Base-by-base conservation (phyloP, 1,140 invertebrate species). In the Nomia melanderi region DNA sequence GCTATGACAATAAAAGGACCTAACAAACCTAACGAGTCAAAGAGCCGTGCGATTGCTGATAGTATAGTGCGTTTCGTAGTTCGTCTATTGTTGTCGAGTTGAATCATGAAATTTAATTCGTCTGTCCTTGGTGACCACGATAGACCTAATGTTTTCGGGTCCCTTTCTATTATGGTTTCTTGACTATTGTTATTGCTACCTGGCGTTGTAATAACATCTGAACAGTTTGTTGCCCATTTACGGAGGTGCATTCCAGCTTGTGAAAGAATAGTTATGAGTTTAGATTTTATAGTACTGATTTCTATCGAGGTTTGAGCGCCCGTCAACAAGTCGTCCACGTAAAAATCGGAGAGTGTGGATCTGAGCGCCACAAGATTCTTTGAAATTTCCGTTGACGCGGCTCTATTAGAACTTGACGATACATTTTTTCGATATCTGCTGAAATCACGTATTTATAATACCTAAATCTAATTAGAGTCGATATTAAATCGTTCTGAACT, bases 401-500 rank as follows among this genome's bases (percentile, higher is more conserved):
- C 0, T 20, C 0, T 1, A 77, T 4, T 1, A n/a, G 6, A 5
- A 82, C 17, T 33, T 79, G 62, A 0, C 66, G 4, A 33, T 77
- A 77, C 65, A 70, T 77, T 7, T 77, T 69, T 0, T 1, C 3
- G 0, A 80, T 72, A 23, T 39, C 36, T 7, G 36, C 5, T 11
- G 36, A 39, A 7, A 39, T 7, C 8, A 39, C 36, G 36, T n/a
- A 39, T 11, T 7, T 39, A 9, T 77, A 14, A 14, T 39, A 56
- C 4, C 79, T 2, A 14, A 78, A 65, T 0, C 75, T 44, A 2
- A 77, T 12, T 2, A 84, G 7, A 0, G 81, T 77, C 0, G 47
- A 36, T 5, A 80, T 65, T 17, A 81, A 25, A n/a, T 71, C 56
- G 1, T 77, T 31, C 9, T 82, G 78, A 6, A 76, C 29, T 1